A percentile compares a stretch with the other conserved stretches of the same genome.
Conservation (phyloP, 2,888 invertebrate species). For the Lochmaea crataegi region DNA sequence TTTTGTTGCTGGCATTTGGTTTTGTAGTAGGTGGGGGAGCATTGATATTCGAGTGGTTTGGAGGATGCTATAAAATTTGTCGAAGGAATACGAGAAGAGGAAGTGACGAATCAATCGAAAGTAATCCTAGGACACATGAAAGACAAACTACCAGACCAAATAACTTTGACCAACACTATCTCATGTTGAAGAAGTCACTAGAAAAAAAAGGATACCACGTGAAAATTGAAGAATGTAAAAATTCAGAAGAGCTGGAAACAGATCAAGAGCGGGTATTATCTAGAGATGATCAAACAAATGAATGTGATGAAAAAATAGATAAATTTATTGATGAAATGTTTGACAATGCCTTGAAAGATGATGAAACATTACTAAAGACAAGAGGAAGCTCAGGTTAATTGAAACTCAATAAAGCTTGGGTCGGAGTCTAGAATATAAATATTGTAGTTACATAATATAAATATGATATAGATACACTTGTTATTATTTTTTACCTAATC, state of each 20-base stretch:
- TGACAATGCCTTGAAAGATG: background rate
- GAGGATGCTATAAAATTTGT: constrained; percentile 75
- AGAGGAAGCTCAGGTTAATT: background rate
- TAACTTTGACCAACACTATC: constrained; percentile 30
- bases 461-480: no score
- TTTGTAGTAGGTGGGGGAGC: constrained; percentile 74
- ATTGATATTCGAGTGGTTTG: constrained; percentile 77
- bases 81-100: constrained; percentile 54
- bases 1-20: constrained; percentile 77
- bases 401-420: background rate
- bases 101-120: constrained; percentile 53
- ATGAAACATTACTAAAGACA: background rate
- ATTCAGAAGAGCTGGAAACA: constrained; percentile 8
- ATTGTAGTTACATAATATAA: no score
- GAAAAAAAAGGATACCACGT: constrained; percentile 23
- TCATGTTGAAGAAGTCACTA: constrained; percentile 14
- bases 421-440: background rate
- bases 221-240: background rate
- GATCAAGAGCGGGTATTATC: constrained; percentile 6
- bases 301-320: constrained; percentile 38
- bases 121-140: constrained; percentile 58
- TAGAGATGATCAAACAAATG: constrained; percentile 7
- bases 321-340: constrained; percentile 56
- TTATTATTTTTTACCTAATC: no score
- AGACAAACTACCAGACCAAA: constrained; percentile 51